Percentiles rank a stretch among this genome's conserved stretches.
These are phyloP conservation scores for Suillia variegata DNA, from an alignment of 2,888 invertebrate species.

Conservation along the genomic window DNA sequence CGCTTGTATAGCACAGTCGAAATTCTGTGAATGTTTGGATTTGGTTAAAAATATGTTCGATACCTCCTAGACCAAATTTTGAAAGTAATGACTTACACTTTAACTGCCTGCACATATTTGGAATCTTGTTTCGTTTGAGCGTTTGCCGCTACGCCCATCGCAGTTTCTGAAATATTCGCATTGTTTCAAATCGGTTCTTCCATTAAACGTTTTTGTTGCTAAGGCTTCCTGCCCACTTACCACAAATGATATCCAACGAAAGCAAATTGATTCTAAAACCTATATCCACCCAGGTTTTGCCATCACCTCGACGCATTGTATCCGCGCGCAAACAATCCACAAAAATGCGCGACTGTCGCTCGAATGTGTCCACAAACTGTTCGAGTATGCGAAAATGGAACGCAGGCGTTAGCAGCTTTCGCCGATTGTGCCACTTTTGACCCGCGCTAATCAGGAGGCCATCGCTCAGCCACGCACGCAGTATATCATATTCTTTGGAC, in stretches of 20 bases:
- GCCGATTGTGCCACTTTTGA: slow-evolving; percentile 68
- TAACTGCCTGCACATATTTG: too few species aligned
- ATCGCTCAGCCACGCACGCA: slow-evolving; percentile 41
- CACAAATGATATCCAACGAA: slow-evolving; percentile 51
- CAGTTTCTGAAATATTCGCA: background rate
- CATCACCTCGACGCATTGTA: slow-evolving; percentile 62
- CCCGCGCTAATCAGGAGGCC: slow-evolving; percentile 41
- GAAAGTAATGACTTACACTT: too few species aligned
- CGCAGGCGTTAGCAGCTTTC: slow-evolving; percentile 75
- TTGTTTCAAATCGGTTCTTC: background rate
- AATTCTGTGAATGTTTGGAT: too few species aligned
- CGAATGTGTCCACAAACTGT: slow-evolving; percentile 71
- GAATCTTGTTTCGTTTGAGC: too few species aligned
- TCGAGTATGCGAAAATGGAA: slow-evolving; percentile 79
- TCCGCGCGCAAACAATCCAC: slow-evolving; percentile 44
- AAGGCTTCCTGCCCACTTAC: too few species aligned
- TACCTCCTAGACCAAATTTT: too few species aligned
- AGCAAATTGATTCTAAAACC: slow-evolving; percentile 63
- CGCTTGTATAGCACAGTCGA: slow-evolving; percentile 57
- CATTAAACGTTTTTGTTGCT: too few species aligned
- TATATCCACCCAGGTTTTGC: too few species aligned
- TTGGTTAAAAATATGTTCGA: too few species aligned
- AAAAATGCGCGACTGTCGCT: slow-evolving; percentile 66
- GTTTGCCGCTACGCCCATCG: too few species aligned
- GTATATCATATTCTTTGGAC: slow-evolving; percentile 34